These are phyloP conservation scores for Cyrtodaria siliqua DNA, from an alignment of 2,888 invertebrate genomes.

Conservation along the genomic window DNA sequence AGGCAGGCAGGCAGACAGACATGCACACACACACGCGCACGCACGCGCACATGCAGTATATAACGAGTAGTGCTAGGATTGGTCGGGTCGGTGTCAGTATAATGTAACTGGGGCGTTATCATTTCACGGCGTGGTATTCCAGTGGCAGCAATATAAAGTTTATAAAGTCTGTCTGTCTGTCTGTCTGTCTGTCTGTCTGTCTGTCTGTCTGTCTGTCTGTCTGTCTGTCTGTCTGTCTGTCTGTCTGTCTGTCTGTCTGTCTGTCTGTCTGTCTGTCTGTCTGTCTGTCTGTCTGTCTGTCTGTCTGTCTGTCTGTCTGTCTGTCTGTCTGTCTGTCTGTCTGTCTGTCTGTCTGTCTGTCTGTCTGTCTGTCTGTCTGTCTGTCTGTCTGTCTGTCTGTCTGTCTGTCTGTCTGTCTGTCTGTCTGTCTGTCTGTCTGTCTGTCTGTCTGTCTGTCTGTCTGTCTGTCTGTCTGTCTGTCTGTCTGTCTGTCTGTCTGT, in stretches of 20 bases:
- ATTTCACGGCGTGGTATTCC: neutral
- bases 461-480: conserved; percentile 21
- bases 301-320: conserved; percentile 57
- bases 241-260: conserved; percentile 53
- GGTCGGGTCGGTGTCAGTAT: too few species aligned
- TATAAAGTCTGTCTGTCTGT: too few species aligned
- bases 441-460: conserved; percentile 29
- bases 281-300: conserved; percentile 55
- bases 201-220: too few species aligned
- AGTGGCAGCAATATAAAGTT: too few species aligned
- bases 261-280: conserved; percentile 34
- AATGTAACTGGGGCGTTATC: too few species aligned
- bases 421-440: conserved; percentile 38
- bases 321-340: conserved; percentile 52
- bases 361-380: conserved; percentile 37
- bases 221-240: conserved; percentile 46
- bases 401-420: conserved; percentile 39
- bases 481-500: conserved; percentile 31
- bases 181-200: too few species aligned
- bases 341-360: conserved; percentile 49
- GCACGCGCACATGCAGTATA: too few species aligned
- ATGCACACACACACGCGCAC: too few species aligned
- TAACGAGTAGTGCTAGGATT: too few species aligned
- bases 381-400: conserved; percentile 41
- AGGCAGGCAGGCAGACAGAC: too few species aligned